Base-by-base conservation (phyloP, 2,797 vertebrate species). In the Taeniopygia guttata region DNA sequence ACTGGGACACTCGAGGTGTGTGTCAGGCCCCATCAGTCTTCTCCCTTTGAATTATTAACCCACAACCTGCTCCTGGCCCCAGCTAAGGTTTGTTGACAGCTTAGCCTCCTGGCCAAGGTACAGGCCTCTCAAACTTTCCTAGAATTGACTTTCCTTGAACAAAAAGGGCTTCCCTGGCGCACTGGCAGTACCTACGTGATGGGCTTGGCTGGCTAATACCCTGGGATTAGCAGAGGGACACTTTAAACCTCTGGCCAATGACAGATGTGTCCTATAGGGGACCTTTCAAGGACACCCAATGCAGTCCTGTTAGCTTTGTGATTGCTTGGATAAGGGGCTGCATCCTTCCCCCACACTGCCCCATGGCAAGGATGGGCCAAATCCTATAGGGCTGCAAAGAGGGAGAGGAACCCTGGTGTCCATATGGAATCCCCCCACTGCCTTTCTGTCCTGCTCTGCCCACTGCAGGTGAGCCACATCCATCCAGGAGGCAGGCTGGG, bases 41-140 rank as follows among this genome's bases (percentile, higher is more conserved):
- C 56, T 92, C n/a, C 84, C 56, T 62, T 94, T 96, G 91, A 95
- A 96, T 97, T 96, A 97, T 97, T 97, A 97, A 97, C 96, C 70
- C 77, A 96, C 67, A 94, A 66, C 76, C 94, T 89, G 54, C 81
- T 83, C 54, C 94, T 89, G 96, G 90, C 91, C 93, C 93, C 95
- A 38, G 7, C 32, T 67, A 58, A 56, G 91, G 26, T 95, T 78
- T 96, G 92, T 59, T 95, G 90, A 93, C 73, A 4, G 5, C 94
- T 84, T 54, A 91, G 66, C 58, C 58, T 68, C 43, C 93, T 89
- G 94, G 58, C 80, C 96, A 96, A 96, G 94, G 93, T 95, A 96
- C 88, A 94, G 74, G 13, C 66, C 45, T 79, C 77, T 82, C 75
- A 74, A 91, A 89, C 83, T 90, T 95, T 95, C 88, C 93, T 94